Conservation (phyloP, 2,888 invertebrate species). For the Macrophya alboannulata region DNA sequence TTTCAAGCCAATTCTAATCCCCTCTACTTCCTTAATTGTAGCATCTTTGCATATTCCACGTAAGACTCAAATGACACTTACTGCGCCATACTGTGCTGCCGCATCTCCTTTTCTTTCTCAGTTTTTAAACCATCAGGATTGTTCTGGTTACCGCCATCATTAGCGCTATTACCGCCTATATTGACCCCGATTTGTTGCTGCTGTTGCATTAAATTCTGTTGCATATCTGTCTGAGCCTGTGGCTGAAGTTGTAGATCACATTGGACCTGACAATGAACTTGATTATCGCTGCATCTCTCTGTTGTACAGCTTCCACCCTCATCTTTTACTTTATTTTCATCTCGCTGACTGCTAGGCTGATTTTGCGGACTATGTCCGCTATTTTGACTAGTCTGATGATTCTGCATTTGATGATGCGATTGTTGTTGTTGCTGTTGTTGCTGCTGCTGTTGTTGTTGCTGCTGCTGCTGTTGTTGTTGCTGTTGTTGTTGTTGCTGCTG, state of each 20-base stretch:
- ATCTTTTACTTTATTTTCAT: conserved; percentile 81
- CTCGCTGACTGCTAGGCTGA: conserved; percentile 73
- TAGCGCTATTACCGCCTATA: conserved; percentile 71
- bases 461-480: conserved; percentile 72
- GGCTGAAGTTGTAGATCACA: conserved; percentile 80
- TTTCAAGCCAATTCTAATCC: no score
- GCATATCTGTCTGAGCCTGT: conserved; percentile 76
- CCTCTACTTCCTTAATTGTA: no score
- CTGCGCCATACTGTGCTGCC: conserved; percentile 78
- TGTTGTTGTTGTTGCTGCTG: conserved; percentile 75
- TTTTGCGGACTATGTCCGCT: conserved; percentile 76
- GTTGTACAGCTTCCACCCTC: conserved; percentile 76
- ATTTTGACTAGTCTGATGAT: conserved; percentile 79
- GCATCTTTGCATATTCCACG: background rate
- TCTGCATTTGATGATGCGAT: conserved; percentile 77
- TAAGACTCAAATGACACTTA: conserved; percentile 63
- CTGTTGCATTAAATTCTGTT: conserved; percentile 80
- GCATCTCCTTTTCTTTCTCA: conserved; percentile 76
- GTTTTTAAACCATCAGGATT: conserved; percentile 68
- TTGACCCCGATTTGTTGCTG: conserved; percentile 74
- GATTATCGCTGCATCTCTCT: conserved; percentile 77
- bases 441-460: conserved; percentile 73
- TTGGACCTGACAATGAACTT: conserved; percentile 79
- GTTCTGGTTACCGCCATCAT: conserved; percentile 71
- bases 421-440: conserved; percentile 73